These are phyloP conservation scores for Bovichtus diacanthus DNA, from an alignment of 2,797 vertebrate genomes.

Conservation along the genomic window DNA sequence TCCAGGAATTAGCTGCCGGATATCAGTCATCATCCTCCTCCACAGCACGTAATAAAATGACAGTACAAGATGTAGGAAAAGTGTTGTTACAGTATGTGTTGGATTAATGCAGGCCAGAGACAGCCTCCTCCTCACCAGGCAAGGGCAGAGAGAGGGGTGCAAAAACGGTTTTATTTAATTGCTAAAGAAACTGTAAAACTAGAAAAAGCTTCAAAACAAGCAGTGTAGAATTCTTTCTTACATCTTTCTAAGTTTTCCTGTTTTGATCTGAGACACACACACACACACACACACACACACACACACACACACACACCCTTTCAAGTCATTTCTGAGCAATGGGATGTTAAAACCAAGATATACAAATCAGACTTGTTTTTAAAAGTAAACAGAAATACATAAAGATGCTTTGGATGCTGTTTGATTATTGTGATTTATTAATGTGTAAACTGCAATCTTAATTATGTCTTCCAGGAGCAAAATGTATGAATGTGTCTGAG, in stretches of 20 bases:
- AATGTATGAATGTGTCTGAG: neutral
- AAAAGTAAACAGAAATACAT: constrained; percentile 4
- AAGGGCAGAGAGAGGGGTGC: constrained; percentile 35
- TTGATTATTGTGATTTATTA: neutral
- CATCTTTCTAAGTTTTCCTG: too few relatives aligned
- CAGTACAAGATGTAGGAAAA: constrained; percentile 49
- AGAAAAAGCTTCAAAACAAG: too few relatives aligned
- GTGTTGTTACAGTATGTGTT: constrained; percentile 58
- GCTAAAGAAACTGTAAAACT: constrained; percentile 15
- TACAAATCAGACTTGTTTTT: constrained; percentile 1
- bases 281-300: too few relatives aligned
- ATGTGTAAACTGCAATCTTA: neutral
- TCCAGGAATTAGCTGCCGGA: constrained; percentile 63
- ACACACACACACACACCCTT: too few relatives aligned
- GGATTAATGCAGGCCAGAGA: constrained; percentile 56
- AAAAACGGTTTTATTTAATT: constrained; percentile 35
- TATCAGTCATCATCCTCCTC: constrained; percentile 73
- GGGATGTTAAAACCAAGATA: constrained; percentile 23
- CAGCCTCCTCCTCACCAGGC: constrained; percentile 63
- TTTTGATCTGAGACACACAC: constrained; percentile 28
- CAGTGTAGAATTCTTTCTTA: too few relatives aligned
- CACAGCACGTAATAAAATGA: constrained; percentile 63
- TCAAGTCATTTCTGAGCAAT: neutral
- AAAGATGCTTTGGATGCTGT: neutral
- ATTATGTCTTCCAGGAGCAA: neutral